A percentile compares a stretch with the other conserved stretches of the same genome.
phyloP scores from a whole-genome alignment of 2,113 vertebrate genomes.

The Spilogale gracilis region DNA sequence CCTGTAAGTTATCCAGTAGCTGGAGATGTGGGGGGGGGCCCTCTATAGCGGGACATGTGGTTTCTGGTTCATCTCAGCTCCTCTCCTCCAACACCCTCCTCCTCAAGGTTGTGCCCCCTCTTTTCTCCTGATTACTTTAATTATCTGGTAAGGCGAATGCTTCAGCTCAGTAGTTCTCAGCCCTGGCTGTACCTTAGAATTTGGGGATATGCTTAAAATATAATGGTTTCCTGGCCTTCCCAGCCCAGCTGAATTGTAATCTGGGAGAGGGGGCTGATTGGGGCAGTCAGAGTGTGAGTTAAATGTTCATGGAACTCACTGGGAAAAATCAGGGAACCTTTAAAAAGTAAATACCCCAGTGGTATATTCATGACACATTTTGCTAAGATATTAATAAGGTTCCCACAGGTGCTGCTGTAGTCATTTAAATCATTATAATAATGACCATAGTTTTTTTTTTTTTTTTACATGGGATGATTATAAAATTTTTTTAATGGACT shows the following conservation, averaged over 20 bases:
- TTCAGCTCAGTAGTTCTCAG: background rate
- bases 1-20: background rate
- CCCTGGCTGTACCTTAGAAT: background rate
- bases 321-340: background rate
- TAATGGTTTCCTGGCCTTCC: background rate
- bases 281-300: background rate
- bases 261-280: background rate
- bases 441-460: constrained; percentile 17
- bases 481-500: constrained; percentile 64
- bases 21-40: background rate
- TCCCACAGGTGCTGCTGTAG: background rate
- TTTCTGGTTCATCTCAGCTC: background rate
- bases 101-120: background rate
- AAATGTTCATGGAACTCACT: background rate
- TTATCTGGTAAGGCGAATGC: background rate
- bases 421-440: constrained; percentile 64
- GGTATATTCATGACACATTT: background rate
- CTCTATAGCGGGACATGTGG: background rate
- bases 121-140: background rate
- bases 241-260: background rate
- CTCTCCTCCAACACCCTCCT: rapidly evolving
- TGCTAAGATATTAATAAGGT: constrained; percentile 53
- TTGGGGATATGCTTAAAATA: background rate
- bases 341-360: background rate
- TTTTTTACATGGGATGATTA: constrained; percentile 44